Evolutionary conservation across 2,797 vertebrate genomes (phyloP).

Genomic region (Poecilia wingei): DNA sequence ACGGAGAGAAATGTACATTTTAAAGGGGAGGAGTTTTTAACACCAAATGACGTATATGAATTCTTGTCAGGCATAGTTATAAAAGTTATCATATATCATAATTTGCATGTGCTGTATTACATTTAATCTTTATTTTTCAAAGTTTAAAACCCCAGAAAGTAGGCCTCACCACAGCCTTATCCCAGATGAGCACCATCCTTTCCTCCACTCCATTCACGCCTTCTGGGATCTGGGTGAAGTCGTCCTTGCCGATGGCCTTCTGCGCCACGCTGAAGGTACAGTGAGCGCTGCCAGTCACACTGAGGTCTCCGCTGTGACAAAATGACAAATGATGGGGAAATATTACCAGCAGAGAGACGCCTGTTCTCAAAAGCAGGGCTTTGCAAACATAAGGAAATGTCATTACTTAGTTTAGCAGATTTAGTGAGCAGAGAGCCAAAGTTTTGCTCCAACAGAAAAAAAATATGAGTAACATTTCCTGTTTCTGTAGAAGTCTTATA

Average conservation of each 20-base stretch:
- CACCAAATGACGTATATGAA: neutral
- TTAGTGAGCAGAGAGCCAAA: constrained; percentile 12
- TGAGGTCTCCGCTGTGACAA: constrained; percentile 89
- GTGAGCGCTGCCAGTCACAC: constrained; percentile 93
- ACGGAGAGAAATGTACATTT: neutral
- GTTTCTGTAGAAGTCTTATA: constrained; percentile 26
- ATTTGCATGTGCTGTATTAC: neutral
- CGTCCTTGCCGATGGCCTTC: constrained; percentile 97
- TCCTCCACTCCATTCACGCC: constrained; percentile 97
- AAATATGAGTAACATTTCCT: constrained; percentile 32
- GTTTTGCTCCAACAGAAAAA: constrained; percentile 21
- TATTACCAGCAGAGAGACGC: neutral
- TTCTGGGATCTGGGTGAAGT: constrained; percentile 97
- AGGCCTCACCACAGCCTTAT: constrained; percentile 94
- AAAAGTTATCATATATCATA: neutral
- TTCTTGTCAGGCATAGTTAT: neutral
- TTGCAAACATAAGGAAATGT: constrained; percentile 5
- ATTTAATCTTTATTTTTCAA: neutral
- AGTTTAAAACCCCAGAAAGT: neutral
- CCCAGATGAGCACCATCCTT: constrained; percentile 96
- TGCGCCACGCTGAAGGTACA: constrained; percentile 97
- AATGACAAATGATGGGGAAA: constrained; percentile 3
- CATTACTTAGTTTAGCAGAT: constrained; percentile 28
- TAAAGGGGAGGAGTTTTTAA: neutral
- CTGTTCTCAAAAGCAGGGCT: neutral